Evolutionary conservation across 2,797 vertebrate genomes (phyloP).

Genomic region (Hapalemur alaotrensis): DNA sequence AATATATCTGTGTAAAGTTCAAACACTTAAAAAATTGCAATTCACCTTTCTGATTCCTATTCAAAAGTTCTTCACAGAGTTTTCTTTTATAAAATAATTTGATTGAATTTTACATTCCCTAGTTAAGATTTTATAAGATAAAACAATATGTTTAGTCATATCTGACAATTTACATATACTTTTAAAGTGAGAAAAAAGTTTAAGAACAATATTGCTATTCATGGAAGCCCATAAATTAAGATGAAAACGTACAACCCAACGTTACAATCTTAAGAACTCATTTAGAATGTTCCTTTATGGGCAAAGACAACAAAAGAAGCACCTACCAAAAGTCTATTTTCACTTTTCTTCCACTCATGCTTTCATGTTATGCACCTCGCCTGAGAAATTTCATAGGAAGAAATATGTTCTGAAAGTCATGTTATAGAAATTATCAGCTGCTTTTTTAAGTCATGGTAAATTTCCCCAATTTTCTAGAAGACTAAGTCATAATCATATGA

Average conservation of each 20-base stretch:
- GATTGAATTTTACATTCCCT: background rate
- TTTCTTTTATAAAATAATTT: slow-evolving; percentile 6
- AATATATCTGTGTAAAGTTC: background rate
- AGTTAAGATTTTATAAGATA: background rate
- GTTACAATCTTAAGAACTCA: background rate
- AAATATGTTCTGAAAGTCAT: background rate
- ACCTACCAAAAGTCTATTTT: background rate
- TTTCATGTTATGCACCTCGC: background rate
- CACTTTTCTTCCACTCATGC: background rate
- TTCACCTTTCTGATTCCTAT: background rate
- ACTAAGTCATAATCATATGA: background rate
- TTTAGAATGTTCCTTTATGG: background rate
- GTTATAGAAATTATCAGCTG: background rate
- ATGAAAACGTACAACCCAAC: background rate
- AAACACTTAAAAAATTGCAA: background rate
- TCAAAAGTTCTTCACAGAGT: background rate
- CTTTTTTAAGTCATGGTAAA: background rate
- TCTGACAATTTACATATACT: background rate
- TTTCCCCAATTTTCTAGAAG: background rate
- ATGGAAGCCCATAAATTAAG: background rate
- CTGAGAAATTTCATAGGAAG: background rate
- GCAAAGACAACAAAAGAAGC: background rate
- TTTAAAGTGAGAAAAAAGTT: background rate
- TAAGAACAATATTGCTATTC: background rate
- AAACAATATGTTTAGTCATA: background rate